Evolutionary conservation across 2,888 invertebrate species (phyloP).

Genomic region (Enchytraeus crypticus): DNA sequence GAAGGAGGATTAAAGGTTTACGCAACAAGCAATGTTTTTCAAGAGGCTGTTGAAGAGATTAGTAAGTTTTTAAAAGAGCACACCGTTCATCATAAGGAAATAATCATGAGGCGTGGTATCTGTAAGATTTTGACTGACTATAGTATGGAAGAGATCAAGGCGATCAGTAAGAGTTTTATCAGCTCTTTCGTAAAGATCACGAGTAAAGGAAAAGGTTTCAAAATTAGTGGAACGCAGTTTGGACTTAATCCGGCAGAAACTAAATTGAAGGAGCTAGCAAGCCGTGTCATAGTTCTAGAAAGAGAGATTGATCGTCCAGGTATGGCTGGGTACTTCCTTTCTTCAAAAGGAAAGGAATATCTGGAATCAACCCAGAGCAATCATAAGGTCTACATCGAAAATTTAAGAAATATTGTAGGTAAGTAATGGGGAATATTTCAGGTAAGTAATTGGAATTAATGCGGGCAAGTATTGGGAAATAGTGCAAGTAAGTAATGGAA

Average conservation of each 20-base stretch:
- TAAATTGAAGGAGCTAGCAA: neutral
- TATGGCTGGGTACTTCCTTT: slow-evolving; percentile 3
- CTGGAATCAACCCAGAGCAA: neutral
- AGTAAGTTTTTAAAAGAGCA: slow-evolving; percentile 6
- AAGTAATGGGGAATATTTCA: too few relatives aligned
- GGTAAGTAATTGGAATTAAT: too few relatives aligned
- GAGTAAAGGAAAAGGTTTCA: neutral
- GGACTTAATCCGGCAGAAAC: neutral
- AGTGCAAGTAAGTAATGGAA: too few relatives aligned
- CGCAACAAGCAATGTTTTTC: neutral
- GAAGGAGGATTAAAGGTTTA: neutral
- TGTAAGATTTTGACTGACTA: neutral
- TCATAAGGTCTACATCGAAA: slow-evolving; percentile 5
- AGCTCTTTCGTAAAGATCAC: neutral
- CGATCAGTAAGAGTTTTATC: neutral
- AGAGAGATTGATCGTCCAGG: slow-evolving; percentile 5
- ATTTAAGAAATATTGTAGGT: neutral
- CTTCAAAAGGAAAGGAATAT: slow-evolving; percentile 1
- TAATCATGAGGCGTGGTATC: slow-evolving; percentile 1
- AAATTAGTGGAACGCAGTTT: neutral
- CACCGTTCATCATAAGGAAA: slow-evolving; percentile 2
- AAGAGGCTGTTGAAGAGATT: neutral
- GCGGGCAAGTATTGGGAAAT: too few relatives aligned
- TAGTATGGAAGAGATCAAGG: neutral
- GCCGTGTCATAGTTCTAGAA: neutral